These are phyloP conservation scores for Eurytoma californica DNA, from an alignment of 2,888 invertebrate genomes.

Conservation along the genomic window DNA sequence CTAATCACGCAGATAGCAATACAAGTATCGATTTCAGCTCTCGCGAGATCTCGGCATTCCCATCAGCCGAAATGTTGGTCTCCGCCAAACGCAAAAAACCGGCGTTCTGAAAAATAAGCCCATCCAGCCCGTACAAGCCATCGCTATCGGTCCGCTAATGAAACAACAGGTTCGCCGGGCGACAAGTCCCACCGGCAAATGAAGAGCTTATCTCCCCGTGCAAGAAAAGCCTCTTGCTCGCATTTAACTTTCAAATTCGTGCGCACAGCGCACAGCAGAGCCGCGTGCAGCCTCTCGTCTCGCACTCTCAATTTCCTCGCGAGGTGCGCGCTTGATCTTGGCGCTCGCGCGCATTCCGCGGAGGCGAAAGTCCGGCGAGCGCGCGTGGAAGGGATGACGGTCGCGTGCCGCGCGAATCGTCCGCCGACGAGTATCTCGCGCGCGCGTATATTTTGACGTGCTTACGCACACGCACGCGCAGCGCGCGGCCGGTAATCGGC, in stretches of 20 bases:
- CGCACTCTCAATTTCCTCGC: slow-evolving; percentile 48
- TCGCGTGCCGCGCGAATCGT: slow-evolving; percentile 50
- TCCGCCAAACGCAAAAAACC: not conserved
- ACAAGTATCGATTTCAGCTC: too few species aligned
- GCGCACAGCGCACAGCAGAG: not conserved
- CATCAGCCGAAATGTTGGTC: not conserved
- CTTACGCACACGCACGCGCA: not conserved
- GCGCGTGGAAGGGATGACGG: slow-evolving; percentile 40
- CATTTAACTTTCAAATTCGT: slow-evolving; percentile 41
- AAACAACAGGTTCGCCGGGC: slow-evolving; percentile 45
- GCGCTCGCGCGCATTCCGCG: slow-evolving; percentile 37
- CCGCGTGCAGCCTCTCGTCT: not conserved
- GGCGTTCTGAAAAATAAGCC: not conserved
- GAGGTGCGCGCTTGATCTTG: slow-evolving; percentile 60
- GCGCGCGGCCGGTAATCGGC: not conserved
- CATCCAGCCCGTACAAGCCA: not conserved
- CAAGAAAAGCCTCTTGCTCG: not conserved
- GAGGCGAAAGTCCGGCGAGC: slow-evolving; percentile 29
- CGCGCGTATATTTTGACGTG: not conserved
- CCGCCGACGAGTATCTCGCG: not conserved
- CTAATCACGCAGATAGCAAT: too few species aligned
- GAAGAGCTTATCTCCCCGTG: slow-evolving; percentile 19
- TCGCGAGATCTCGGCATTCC: not conserved
- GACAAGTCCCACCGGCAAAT: slow-evolving; percentile 10
- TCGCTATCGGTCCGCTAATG: slow-evolving; percentile 38